Percentiles rank a stretch among this genome's conserved stretches.
Evolutionary conservation across 2,888 invertebrate species (phyloP).

Genomic region (Leptinotarsa tumamoca): DNA sequence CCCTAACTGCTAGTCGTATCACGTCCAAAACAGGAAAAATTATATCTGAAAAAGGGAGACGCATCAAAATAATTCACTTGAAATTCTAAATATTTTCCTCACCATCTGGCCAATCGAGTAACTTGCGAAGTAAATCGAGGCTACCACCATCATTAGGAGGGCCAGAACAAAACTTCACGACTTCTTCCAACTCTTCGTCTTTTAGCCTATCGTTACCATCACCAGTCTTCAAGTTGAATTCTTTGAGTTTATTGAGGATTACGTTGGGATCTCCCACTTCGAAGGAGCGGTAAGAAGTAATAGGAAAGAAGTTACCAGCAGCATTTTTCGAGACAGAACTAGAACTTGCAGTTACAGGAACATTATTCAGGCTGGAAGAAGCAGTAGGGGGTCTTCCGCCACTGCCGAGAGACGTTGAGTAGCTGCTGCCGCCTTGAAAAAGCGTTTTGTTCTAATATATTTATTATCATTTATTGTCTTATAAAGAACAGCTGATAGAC

Average conservation of each 20-base stretch:
- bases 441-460: background rate
- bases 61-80: too few relatives aligned
- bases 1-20: constrained; percentile 82
- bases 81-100: constrained; percentile 36
- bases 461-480: too few relatives aligned
- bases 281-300: constrained; percentile 74
- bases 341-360: constrained; percentile 74
- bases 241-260: constrained; percentile 79
- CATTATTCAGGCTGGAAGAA: constrained; percentile 66
- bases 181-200: constrained; percentile 71
- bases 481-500: too few relatives aligned
- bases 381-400: background rate
- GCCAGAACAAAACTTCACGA: constrained; percentile 74
- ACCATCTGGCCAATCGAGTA: constrained; percentile 82
- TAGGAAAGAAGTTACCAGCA: constrained; percentile 58
- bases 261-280: constrained; percentile 82
- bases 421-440: constrained; percentile 60
- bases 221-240: constrained; percentile 76
- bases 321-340: constrained; percentile 62
- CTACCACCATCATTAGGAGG: constrained; percentile 66
- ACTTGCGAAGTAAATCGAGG: constrained; percentile 71
- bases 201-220: constrained; percentile 66
- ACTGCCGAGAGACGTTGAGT: constrained; percentile 56
- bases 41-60: constrained; percentile 69
- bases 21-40: constrained; percentile 92